Evolutionary conservation across 2,888 invertebrate species (phyloP).

Genomic region (Sarcophaga rosellei): DNA sequence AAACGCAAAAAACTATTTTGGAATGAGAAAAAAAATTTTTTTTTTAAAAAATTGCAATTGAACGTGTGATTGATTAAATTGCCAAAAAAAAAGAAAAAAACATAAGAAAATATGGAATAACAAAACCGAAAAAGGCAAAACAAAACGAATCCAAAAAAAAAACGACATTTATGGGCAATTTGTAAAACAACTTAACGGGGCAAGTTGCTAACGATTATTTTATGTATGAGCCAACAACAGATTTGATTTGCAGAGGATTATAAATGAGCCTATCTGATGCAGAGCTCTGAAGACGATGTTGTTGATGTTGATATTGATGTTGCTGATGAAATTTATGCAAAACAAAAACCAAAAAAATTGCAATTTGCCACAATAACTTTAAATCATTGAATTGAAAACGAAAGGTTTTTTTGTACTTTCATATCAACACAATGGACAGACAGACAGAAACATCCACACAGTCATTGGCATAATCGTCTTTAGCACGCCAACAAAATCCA

Average conservation of each 20-base stretch:
- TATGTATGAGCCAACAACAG: constrained; percentile 20
- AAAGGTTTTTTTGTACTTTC: constrained; percentile 60
- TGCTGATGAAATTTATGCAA: constrained; percentile 67
- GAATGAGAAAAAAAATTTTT: not conserved
- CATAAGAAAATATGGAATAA: not conserved
- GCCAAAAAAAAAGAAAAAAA: constrained; percentile 70
- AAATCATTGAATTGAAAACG: constrained; percentile 42
- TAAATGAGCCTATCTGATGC: not conserved
- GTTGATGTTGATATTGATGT: constrained; percentile 25
- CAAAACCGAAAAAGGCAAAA: not conserved
- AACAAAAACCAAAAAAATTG: constrained; percentile 24
- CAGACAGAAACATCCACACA: constrained; percentile 18
- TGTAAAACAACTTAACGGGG: constrained; percentile 72
- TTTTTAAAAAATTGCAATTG: not conserved
- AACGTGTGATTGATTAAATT: constrained; percentile 77
- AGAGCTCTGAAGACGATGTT: not conserved
- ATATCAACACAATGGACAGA: not conserved
- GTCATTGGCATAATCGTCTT: not conserved
- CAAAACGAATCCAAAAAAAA: constrained; percentile 69
- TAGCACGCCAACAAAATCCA: constrained; percentile 65
- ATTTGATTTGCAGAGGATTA: constrained; percentile 9
- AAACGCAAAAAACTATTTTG: constrained; percentile 19
- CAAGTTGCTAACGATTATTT: constrained; percentile 65
- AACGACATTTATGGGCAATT: constrained; percentile 77
- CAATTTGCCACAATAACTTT: constrained; percentile 52